Evolutionary conservation across 2,113 vertebrate genomes (phyloP), one percentile per base, ranked within the genome.

Genomic region (Crotalus tigris): DNA sequence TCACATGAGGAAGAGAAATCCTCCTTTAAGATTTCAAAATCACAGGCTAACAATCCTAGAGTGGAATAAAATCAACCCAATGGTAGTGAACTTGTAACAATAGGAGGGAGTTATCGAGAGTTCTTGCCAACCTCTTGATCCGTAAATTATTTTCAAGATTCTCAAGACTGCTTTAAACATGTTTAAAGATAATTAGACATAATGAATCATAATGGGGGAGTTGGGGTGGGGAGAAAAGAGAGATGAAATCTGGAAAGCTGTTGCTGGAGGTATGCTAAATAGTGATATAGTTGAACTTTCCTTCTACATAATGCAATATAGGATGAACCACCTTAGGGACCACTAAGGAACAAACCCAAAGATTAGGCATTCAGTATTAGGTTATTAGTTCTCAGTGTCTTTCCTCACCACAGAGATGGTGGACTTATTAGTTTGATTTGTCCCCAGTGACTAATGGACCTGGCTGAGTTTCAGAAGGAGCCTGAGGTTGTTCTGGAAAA

Each of bases 1-100:
- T 24, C 21, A 11, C 21, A 46, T 46, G 23, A 26, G 85, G 23
- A 49, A 49, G 85, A 86, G 6, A 49, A 44, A 5, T 23, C 44
- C 10, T 86, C 85, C 85, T 49, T 49, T 46, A 49, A 10, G 10
- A 24, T 46, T 94, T 94, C 54, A 85, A 88, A 93, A 89, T 94
- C 94, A 95, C 95, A 94, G 44, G 89, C 75, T 95, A 94, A 94
- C 54, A 89, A 94, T 93, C 94, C 55, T 90, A 85, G 85, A 0
- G 1, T 58, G 39, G 93, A 85, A 94, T 91, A 92, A 94, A 95
- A 92, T 86, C 90, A 91, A 93, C 94, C 19, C 51, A 91, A 5
- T n/a, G 44, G 44, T 44, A 90, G 75, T 0, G 0, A 12, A 58
- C 64, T 91, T 94, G 29, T 51, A 91, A 51, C 24, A 95, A 86